These are phyloP conservation scores for Epirrhoe alternata DNA, from an alignment of 2,888 invertebrate species.

Conservation along the genomic window DNA sequence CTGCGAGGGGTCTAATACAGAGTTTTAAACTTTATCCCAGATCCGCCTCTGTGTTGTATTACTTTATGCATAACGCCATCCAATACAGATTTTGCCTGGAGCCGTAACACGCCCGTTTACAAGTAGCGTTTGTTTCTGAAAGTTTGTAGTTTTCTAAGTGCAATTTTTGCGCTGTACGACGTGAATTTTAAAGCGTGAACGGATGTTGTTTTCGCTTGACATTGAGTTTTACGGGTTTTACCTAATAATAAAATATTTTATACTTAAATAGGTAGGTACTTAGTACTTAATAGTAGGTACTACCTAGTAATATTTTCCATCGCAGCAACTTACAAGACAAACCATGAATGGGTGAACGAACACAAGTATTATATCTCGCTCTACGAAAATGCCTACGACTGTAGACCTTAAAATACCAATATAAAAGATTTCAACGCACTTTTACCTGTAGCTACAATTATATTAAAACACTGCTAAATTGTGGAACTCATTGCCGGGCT, in stretches of 20 bases:
- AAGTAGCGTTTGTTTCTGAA: slow-evolving; percentile 33
- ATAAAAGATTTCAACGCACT: slow-evolving; percentile 48
- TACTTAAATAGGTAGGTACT: background rate
- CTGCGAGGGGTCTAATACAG: too few relatives aligned
- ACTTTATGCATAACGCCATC: slow-evolving; percentile 57
- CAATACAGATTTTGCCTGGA: slow-evolving; percentile 41
- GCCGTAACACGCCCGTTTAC: slow-evolving; percentile 39
- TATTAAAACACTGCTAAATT: too few relatives aligned
- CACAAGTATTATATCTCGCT: background rate
- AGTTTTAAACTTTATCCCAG: background rate
- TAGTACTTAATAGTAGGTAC: background rate
- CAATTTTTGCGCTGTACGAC: slow-evolving; percentile 19
- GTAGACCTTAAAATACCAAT: slow-evolving; percentile 20
- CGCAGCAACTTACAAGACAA: too few relatives aligned
- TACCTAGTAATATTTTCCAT: too few relatives aligned
- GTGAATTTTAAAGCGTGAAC: slow-evolving; percentile 8
- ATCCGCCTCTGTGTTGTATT: slow-evolving; percentile 25
- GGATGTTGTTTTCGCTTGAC: background rate
- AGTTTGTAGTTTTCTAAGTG: slow-evolving; percentile 21
- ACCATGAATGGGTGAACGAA: too few relatives aligned
- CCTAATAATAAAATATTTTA: too few relatives aligned
- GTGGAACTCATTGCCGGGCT: too few relatives aligned
- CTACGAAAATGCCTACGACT: slow-evolving; percentile 7
- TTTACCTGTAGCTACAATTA: background rate
- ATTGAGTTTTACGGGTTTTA: slow-evolving; percentile 8